Conservation (phyloP, 1,140 invertebrate species). For the Laodelphax striatellus region DNA sequence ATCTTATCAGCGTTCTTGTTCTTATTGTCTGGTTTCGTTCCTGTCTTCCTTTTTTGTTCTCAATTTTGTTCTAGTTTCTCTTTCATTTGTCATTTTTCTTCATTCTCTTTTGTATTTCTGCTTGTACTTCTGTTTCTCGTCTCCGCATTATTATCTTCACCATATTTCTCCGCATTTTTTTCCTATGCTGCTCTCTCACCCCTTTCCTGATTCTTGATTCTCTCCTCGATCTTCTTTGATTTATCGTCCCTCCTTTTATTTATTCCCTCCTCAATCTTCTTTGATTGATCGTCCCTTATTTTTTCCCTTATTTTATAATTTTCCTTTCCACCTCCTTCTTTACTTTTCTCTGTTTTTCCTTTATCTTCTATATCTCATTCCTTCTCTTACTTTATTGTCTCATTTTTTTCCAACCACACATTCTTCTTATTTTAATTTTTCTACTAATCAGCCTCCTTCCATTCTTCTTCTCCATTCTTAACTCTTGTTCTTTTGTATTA, state of each 20-base stretch:
- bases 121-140: no score
- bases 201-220: background rate
- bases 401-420: background rate
- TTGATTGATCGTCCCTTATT: background rate
- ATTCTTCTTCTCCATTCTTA: background rate
- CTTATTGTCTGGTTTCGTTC: no score
- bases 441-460: background rate
- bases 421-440: no score
- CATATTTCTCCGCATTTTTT: no score
- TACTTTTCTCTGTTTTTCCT: no score
- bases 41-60: no score
- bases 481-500: background rate
- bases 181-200: no score
- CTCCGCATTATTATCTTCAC: no score
- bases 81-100: no score
- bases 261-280: background rate
- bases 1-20: no score
- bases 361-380: background rate
- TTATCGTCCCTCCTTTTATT: background rate
- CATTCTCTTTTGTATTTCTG: no score
- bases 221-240: background rate
- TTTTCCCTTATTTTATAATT: background rate
- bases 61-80: no score
- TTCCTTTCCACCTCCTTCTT: background rate
- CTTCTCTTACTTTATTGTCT: background rate